These are phyloP conservation scores for Allacma fusca DNA, from an alignment of 2,888 invertebrate species.

Conservation along the genomic window DNA sequence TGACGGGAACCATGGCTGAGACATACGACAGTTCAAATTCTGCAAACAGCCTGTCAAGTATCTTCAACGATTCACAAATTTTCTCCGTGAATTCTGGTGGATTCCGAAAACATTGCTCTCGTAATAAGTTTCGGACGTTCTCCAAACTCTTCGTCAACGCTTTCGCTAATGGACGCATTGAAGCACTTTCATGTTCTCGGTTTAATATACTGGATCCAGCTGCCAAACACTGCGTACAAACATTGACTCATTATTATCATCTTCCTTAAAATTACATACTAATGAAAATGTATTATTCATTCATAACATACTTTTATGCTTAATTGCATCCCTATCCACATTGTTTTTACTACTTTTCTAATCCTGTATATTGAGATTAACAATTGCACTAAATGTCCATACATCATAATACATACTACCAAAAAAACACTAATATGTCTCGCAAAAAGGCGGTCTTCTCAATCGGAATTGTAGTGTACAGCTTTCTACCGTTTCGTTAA, in stretches of 20 bases:
- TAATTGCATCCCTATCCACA: too few relatives aligned
- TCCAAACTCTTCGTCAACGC: conserved; percentile 96
- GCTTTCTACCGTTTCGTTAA: too few relatives aligned
- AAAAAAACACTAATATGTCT: too few relatives aligned
- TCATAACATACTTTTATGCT: too few relatives aligned
- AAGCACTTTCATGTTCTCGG: conserved; percentile 92
- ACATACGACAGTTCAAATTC: conserved; percentile 99
- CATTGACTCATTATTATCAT: not conserved
- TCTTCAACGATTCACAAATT: conserved; percentile 71
- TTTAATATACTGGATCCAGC: conserved; percentile 99
- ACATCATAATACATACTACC: too few relatives aligned
- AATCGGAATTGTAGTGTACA: too few relatives aligned
- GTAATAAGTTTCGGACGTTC: conserved; percentile 85
- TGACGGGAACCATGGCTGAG: conserved; percentile 99
- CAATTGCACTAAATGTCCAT: too few relatives aligned
- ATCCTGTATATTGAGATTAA: too few relatives aligned
- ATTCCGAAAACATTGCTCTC: conserved; percentile 82
- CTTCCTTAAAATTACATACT: not conserved
- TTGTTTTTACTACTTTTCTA: too few relatives aligned
- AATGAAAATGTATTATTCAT: too few relatives aligned
- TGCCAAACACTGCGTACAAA: conserved; percentile 80
- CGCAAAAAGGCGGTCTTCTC: too few relatives aligned
- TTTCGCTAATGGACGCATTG: conserved; percentile 95
- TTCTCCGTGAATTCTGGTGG: conserved; percentile 68
- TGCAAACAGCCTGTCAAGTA: conserved; percentile 93